Conservation (phyloP, 1,140 invertebrate genomes). For the Euura saliciscinereae region DNA sequence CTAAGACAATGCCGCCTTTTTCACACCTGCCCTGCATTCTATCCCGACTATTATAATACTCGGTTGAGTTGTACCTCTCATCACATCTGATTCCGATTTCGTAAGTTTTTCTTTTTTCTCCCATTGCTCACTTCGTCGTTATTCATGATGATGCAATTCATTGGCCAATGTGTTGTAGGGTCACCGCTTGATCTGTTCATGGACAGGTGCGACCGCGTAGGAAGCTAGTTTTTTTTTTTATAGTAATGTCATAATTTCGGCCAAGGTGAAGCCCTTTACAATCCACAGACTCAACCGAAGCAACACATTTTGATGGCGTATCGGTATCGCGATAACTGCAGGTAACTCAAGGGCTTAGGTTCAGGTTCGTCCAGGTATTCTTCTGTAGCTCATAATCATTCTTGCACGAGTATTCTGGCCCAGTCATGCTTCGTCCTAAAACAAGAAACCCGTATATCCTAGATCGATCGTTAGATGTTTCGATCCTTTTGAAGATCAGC, state of each 20-base stretch:
- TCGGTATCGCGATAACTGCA: background rate
- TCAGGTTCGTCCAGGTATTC: background rate
- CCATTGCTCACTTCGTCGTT: background rate
- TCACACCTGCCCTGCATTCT: constrained; percentile 49
- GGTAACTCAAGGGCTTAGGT: background rate
- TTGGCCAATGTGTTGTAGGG: background rate
- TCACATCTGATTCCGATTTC: no score
- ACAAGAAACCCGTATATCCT: constrained; percentile 2
- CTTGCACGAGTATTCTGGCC: background rate
- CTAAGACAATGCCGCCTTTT: constrained; percentile 34
- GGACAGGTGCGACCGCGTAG: constrained; percentile 55
- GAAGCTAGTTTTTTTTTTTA: constrained; percentile 27
- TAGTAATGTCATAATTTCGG: background rate
- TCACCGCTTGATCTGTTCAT: background rate
- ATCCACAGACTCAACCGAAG: no score
- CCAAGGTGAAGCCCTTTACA: background rate
- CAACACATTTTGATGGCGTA: no score
- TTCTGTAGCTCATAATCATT: background rate
- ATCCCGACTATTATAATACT: no score
- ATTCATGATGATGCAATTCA: background rate
- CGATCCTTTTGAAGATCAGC: constrained; percentile 3
- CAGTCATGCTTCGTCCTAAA: constrained; percentile 9
- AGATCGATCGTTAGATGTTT: constrained; percentile 8
- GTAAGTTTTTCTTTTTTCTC: background rate
- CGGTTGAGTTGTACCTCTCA: no score